Conservation (phyloP, 2,113 vertebrate genomes). For the Myocastor coypus region DNA sequence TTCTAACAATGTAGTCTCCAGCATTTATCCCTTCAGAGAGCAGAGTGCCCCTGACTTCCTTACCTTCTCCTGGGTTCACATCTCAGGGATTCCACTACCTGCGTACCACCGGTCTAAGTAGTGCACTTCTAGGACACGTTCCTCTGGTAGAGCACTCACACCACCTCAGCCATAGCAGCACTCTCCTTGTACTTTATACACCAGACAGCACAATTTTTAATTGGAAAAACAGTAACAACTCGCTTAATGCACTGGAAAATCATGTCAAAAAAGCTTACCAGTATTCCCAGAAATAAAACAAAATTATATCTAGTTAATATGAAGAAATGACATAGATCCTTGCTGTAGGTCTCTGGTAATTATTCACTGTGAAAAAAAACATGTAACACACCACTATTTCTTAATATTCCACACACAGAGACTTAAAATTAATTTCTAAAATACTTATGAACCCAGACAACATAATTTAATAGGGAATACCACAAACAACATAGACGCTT, state of each 20-base stretch:
- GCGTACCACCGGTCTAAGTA: neutral
- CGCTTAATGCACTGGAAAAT: neutral
- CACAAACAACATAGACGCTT: neutral
- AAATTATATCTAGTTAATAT: neutral
- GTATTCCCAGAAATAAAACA: neutral
- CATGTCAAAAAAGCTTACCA: neutral
- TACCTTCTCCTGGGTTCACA: neutral
- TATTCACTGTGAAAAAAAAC: conserved; percentile 38
- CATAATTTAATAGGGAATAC: neutral
- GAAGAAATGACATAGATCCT: neutral
- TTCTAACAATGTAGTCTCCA: neutral
- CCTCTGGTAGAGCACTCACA: neutral
- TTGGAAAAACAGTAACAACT: neutral
- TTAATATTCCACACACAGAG: neutral
- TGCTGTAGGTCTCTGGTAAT: neutral
- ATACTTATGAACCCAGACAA: neutral
- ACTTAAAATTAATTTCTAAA: conserved; percentile 20
- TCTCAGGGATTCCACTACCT: too few species aligned
- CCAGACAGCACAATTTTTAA: neutral
- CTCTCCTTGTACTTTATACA: neutral
- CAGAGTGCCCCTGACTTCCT: neutral
- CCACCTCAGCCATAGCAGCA: neutral
- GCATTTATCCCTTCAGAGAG: too few species aligned
- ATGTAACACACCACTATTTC: neutral
- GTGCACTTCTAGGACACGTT: neutral